Conservation (phyloP, 1,140 invertebrate species). For the Drosophila ananassae region DNA sequence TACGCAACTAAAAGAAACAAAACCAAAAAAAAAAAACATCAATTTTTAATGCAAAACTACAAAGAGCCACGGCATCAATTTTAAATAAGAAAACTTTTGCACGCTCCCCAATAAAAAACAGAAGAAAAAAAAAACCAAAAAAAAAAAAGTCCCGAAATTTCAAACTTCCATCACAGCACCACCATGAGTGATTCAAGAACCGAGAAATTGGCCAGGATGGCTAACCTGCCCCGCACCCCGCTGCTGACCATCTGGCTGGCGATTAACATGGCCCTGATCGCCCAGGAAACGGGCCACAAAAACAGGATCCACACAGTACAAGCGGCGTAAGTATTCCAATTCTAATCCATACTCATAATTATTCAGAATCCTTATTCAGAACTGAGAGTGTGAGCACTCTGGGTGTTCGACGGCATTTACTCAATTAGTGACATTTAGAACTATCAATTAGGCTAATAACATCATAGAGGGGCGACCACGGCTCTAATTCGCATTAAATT, state of each 20-base stretch:
- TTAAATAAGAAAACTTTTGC: constrained; percentile 62
- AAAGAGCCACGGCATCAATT: constrained; percentile 49
- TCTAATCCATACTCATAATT: constrained; percentile 7
- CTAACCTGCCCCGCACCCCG: constrained; percentile 70
- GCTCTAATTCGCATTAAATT: constrained; percentile 61
- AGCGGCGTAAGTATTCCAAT: constrained; percentile 74
- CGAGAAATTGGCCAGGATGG: constrained; percentile 68
- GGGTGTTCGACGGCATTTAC: constrained; percentile 39
- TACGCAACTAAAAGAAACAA: constrained; percentile 44
- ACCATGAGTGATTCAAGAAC: constrained; percentile 82
- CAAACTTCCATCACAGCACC: constrained; percentile 46
- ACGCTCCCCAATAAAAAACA: constrained; percentile 19
- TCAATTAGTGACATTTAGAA: constrained; percentile 65
- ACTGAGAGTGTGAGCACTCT: background rate
- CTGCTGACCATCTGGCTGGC: constrained; percentile 83
- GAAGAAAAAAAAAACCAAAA: background rate
- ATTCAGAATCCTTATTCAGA: constrained; percentile 20
- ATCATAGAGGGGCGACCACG: constrained; percentile 46
- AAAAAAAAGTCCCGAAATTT: constrained; percentile 11
- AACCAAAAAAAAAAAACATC: constrained; percentile 43
- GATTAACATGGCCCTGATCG: constrained; percentile 78
- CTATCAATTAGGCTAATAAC: constrained; percentile 69
- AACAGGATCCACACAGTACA: constrained; percentile 70
- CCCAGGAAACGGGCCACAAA: constrained; percentile 76
- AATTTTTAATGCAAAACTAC: constrained; percentile 65